Evolutionary conservation across 2,797 vertebrate species (phyloP).

Genomic region (Parauchenoglanis punctatus): DNA sequence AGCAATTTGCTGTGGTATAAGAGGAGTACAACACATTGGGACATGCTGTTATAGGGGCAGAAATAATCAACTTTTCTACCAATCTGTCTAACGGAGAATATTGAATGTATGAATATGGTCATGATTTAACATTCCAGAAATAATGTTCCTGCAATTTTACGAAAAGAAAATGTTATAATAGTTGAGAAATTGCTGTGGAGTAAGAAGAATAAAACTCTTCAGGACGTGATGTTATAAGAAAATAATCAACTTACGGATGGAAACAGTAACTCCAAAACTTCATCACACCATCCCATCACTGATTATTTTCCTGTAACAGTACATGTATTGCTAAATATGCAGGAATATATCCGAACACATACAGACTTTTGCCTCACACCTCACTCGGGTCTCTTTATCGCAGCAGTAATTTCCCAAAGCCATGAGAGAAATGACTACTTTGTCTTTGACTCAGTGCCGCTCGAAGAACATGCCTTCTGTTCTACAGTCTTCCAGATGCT

Average conservation of each 20-base stretch:
- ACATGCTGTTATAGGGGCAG: not conserved
- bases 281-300: not conserved
- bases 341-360: not conserved
- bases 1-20: not conserved
- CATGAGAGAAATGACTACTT: conserved; percentile 17
- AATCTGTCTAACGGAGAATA: not conserved
- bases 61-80: not conserved
- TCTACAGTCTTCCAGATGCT: conserved; percentile 53
- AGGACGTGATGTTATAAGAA: not conserved
- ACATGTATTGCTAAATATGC: not conserved
- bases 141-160: not conserved
- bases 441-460: conserved; percentile 5
- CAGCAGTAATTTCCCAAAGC: not conserved
- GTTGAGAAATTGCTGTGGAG: not conserved
- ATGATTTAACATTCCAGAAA: not conserved
- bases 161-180: not conserved
- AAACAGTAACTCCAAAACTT: not conserved
- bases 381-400: not conserved
- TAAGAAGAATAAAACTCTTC: not conserved
- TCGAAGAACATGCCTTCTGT: conserved; percentile 42
- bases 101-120: not conserved
- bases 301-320: not conserved
- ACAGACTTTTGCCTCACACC: not conserved
- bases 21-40: not conserved
- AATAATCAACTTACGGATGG: not conserved